Base-by-base conservation (phyloP, 1,140 invertebrate genomes). In the Penaeus indicus region DNA sequence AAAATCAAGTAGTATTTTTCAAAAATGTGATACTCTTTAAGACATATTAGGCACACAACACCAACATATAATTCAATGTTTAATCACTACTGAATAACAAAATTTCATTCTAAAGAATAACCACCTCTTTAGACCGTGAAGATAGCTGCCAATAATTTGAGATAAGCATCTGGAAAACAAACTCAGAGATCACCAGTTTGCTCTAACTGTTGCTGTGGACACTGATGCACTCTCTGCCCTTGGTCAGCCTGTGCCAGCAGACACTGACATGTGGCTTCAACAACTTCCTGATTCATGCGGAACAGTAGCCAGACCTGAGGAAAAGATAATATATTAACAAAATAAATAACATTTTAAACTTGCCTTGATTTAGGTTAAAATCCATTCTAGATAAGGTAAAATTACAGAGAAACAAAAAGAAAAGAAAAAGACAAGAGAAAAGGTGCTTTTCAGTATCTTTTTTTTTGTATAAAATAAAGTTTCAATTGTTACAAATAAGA, bases 211-310 rank as follows among this genome's bases (percentile, higher is more conserved):
- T 89, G 96, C 96, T 16, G 95, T 94, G 25, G 94, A 94, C 89
- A 95, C 93, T 92, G 95, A 95, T 90, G 94, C 94, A 91, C 94
- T 94, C 91, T 97, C 96, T 4, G 96, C 95, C 92, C 97, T 96
- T n/a, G n/a, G 90, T 97, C 96, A 21, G 97, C 97, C 92, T 98
- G 96, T 3, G 98, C 97, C 91, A 99, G 93, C 91, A 99, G 94
- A 93, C 98, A 99, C 91, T 98, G 96, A 92, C 97, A 97, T 3
- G 98, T 98, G 54, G 98, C 98, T 92, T 99, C 97, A 7, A 99
- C 96, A 4, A 99, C 97, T 92, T 91, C 90, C 80, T 91, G 90
- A 72, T 89, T 91, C 85, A 91, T 91, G 42, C 90, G 90, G n/a
- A n/a, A 85, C 84, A 90, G 75, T 90, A 90, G 16, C 85, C 82